Evolutionary conservation across 1,140 invertebrate species (phyloP).

Genomic region (Pseudobourletiella spinata): DNA sequence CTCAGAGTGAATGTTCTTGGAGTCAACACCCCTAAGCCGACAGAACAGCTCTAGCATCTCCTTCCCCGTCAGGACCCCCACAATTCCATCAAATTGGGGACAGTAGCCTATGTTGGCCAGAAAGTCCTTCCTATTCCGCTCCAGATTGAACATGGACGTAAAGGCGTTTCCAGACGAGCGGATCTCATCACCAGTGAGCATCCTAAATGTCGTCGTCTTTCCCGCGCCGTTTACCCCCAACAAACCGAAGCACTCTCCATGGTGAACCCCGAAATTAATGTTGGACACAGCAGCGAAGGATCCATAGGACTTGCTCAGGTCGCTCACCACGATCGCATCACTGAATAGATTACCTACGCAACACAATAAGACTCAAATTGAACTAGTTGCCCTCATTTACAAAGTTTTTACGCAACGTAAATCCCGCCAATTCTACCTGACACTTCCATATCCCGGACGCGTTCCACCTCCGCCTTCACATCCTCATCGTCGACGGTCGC

Average conservation of each 20-base stretch:
- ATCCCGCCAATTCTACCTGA: conserved; percentile 14
- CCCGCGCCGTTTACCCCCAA: conserved; percentile 42
- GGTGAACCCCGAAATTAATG: conserved; percentile 32
- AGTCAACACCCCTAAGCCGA: conserved; percentile 44
- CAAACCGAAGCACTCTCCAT: conserved; percentile 36
- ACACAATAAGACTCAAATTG: too few species aligned
- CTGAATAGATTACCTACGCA: conserved; percentile 4
- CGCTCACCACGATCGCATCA: conserved; percentile 25
- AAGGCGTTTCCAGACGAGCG: conserved; percentile 35
- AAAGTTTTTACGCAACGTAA: too few species aligned
- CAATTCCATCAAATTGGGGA: conserved; percentile 46
- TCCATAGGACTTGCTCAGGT: conserved; percentile 30
- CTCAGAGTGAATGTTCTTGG: conserved; percentile 36
- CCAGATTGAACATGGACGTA: conserved; percentile 46
- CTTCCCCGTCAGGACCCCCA: conserved; percentile 43
- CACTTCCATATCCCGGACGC: conserved; percentile 12
- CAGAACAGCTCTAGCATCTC: conserved; percentile 46
- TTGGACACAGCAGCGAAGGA: conserved; percentile 33
- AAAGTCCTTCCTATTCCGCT: conserved; percentile 37
- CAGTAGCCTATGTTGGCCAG: conserved; percentile 44
- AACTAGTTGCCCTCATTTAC: too few species aligned
- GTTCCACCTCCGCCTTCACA: conserved; percentile 16
- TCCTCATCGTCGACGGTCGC: conserved; percentile 20
- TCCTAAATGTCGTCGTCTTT: conserved; percentile 56
- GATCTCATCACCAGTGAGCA: conserved; percentile 50